Percentiles rank a stretch among this genome's conserved stretches.
These are phyloP conservation scores for Margarornis squamiger DNA, from an alignment of 2,797 vertebrate genomes.

Conservation along the genomic window DNA sequence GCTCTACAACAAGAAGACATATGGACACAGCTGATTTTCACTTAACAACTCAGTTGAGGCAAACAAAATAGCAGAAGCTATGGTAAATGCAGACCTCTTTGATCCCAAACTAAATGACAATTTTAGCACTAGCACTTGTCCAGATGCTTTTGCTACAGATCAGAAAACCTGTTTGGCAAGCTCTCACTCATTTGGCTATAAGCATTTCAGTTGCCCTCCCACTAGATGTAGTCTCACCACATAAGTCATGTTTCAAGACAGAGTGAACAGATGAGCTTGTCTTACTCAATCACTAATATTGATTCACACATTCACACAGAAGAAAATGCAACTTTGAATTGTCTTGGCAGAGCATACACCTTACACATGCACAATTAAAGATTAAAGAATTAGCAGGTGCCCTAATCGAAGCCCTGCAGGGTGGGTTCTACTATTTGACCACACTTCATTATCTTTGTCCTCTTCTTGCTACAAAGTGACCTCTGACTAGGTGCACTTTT, in stretches of 20 bases:
- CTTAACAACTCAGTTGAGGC: slow-evolving; percentile 11
- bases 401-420: slow-evolving; percentile 40
- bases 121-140: slow-evolving; percentile 51
- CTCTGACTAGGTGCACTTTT: slow-evolving; percentile 29
- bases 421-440: slow-evolving; percentile 23
- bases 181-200: slow-evolving; percentile 52
- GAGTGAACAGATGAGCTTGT: slow-evolving; percentile 63
- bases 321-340: slow-evolving; percentile 65
- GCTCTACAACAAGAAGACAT: neutral
- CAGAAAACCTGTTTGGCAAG: slow-evolving; percentile 59
- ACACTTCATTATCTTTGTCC: slow-evolving; percentile 48
- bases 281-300: slow-evolving; percentile 67
- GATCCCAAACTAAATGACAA: slow-evolving; percentile 36
- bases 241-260: slow-evolving; percentile 61
- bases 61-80: slow-evolving; percentile 35
- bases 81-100: slow-evolving; percentile 43
- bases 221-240: slow-evolving; percentile 47
- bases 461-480: slow-evolving; percentile 28
- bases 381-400: slow-evolving; percentile 53
- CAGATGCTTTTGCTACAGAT: slow-evolving; percentile 69
- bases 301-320: slow-evolving; percentile 36
- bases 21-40: slow-evolving; percentile 4
- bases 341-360: slow-evolving; percentile 32
- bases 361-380: slow-evolving; percentile 67
- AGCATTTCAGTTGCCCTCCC: slow-evolving; percentile 50